Conservation (phyloP, 2,888 invertebrate species). For the Drosophila niveifrons region DNA sequence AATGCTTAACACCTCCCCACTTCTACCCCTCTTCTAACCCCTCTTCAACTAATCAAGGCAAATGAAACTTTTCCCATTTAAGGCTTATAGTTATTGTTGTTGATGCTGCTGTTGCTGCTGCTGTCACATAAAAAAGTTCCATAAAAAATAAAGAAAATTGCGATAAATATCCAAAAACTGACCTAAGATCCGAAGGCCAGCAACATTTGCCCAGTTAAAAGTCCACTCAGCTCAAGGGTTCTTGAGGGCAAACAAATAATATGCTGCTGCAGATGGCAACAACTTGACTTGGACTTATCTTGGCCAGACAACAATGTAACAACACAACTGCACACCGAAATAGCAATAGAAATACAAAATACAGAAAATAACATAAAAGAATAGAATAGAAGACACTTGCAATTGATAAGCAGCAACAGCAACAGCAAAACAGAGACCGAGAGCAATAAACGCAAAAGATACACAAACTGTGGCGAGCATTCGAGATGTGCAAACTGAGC, state of each 20-base stretch:
- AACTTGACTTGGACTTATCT: conserved; percentile 39
- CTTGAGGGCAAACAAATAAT: conserved; percentile 24
- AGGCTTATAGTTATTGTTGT: conserved; percentile 22
- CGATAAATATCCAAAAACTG: conserved; percentile 58
- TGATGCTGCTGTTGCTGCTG: conserved; percentile 13
- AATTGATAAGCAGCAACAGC: conserved; percentile 50
- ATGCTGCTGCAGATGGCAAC: conserved; percentile 29
- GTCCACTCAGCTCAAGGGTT: conserved; percentile 16
- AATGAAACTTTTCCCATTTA: conserved; percentile 60
- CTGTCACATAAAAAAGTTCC: conserved; percentile 35
- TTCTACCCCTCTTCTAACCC: neutral
- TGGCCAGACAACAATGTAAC: conserved; percentile 40
- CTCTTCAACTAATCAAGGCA: conserved; percentile 48
- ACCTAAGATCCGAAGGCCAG: conserved; percentile 39
- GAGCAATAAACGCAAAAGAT: conserved; percentile 26
- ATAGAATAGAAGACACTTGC: conserved; percentile 38
- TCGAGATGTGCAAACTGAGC: conserved; percentile 32
- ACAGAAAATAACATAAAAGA: neutral
- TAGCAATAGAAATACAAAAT: conserved; percentile 12
- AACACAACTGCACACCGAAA: conserved; percentile 15
- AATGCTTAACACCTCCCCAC: neutral
- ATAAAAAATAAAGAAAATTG: conserved; percentile 20
- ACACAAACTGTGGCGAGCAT: conserved; percentile 10
- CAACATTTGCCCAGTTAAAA: conserved; percentile 37
- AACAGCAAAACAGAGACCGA: conserved; percentile 3